Conservation (phyloP, 2,888 invertebrate species). For the Tenthredo notha region DNA sequence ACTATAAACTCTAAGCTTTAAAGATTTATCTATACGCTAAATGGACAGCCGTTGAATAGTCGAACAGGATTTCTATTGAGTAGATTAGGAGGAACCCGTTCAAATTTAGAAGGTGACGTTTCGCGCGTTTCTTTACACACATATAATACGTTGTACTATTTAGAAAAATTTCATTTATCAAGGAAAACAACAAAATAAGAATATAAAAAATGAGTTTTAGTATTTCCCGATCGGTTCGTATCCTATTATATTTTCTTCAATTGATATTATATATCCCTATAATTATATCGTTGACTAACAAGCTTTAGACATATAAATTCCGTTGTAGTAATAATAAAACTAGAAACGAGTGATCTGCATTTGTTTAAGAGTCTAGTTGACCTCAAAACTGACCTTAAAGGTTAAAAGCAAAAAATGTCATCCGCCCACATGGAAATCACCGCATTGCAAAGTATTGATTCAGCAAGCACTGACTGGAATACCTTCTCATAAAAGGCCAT, state of each 20-base stretch:
- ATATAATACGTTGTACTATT: background rate
- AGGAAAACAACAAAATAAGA: background rate
- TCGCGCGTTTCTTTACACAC: background rate
- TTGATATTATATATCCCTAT: background rate
- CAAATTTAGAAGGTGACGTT: constrained; percentile 27
- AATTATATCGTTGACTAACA: background rate
- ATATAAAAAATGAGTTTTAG: background rate
- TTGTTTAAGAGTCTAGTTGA: constrained; percentile 8
- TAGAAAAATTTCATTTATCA: background rate
- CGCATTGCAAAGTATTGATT: constrained; percentile 51
- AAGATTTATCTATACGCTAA: constrained; percentile 8
- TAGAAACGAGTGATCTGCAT: background rate
- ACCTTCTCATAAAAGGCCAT: constrained; percentile 41
- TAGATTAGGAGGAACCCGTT: background rate
- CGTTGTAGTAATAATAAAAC: background rate
- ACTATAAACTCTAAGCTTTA: background rate
- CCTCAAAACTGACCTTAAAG: constrained; percentile 49
- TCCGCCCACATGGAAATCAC: constrained; percentile 39
- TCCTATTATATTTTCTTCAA: background rate
- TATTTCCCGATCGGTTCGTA: background rate
- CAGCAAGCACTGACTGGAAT: constrained; percentile 13
- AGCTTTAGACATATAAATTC: background rate
- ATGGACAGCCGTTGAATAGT: background rate
- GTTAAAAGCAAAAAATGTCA: constrained; percentile 44
- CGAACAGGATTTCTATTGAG: constrained; percentile 4